These are phyloP conservation scores for Sarcophaga rosellei DNA, from an alignment of 2,888 invertebrate species.

Conservation along the genomic window DNA sequence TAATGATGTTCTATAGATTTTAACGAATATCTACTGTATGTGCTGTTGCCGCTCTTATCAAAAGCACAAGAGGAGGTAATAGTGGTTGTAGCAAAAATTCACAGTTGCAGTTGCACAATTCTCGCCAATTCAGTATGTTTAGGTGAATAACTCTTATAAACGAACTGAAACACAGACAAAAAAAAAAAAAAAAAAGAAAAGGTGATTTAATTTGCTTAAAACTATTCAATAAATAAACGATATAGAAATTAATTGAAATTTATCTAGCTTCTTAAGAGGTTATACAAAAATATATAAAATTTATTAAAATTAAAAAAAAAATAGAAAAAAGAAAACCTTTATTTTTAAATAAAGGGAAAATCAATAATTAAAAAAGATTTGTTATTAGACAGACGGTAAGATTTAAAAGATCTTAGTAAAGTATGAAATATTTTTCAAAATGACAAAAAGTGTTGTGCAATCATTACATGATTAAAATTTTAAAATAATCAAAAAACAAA, in stretches of 20 bases:
- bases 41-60: conserved; percentile 47
- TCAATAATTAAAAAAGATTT: conserved; percentile 2
- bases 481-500: conserved; percentile 16
- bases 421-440: conserved; percentile 10
- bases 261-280: conserved; percentile 44
- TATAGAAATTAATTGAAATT: conserved; percentile 22
- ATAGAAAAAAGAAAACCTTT: not conserved
- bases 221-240: not conserved
- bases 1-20: conserved; percentile 22
- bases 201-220: conserved; percentile 59
- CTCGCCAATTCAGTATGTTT: conserved; percentile 65
- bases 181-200: conserved; percentile 27
- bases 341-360: conserved; percentile 1
- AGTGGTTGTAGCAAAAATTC: conserved; percentile 59
- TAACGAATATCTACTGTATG: conserved; percentile 35
- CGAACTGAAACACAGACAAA: conserved; percentile 27
- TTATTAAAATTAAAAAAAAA: conserved; percentile 24
- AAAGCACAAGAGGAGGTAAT: conserved; percentile 48
- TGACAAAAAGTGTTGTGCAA: conserved; percentile 64
- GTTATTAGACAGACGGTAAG: conserved; percentile 18
- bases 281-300: conserved; percentile 2
- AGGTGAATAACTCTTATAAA: conserved; percentile 51
- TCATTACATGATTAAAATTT: conserved; percentile 61
- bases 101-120: conserved; percentile 65
- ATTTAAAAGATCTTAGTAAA: conserved; percentile 4